Percentiles rank a stretch among this genome's conserved stretches.
Conservation (phyloP, 2,888 invertebrate species). For the Leucoptera coffeella region DNA sequence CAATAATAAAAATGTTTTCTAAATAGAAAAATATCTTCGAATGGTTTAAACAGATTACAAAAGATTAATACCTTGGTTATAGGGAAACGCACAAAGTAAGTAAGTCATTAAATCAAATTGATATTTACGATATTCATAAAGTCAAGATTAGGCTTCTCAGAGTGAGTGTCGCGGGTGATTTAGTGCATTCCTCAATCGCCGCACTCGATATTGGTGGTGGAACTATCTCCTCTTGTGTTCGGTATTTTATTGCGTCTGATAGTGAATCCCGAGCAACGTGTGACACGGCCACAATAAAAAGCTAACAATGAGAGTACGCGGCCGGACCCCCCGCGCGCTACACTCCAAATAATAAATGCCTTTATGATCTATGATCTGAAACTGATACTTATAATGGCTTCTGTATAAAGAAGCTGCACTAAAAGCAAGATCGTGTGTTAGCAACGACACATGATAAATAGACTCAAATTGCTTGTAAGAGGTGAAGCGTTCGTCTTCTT, state of each 20-base stretch:
- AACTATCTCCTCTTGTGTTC: too few relatives aligned
- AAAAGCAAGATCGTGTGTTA: slow-evolving; percentile 15
- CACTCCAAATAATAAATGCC: slow-evolving; percentile 32
- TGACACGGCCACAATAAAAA: too few relatives aligned
- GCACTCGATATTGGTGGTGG: too few relatives aligned
- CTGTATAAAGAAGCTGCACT: slow-evolving; percentile 47
- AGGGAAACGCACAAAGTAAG: slow-evolving; percentile 21
- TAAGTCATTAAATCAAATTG: slow-evolving; percentile 45
- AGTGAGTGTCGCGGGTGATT: slow-evolving; percentile 26
- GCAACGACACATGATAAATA: slow-evolving; percentile 34
- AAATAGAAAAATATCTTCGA: too few relatives aligned
- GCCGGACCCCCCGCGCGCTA: slow-evolving; percentile 36
- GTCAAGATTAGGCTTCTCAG: slow-evolving; percentile 31
- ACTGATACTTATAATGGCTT: slow-evolving; percentile 53
- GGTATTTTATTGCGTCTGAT: too few relatives aligned
- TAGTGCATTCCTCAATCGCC: slow-evolving; percentile 20
- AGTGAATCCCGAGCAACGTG: too few relatives aligned
- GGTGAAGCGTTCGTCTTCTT: slow-evolving; percentile 29
- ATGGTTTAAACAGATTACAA: too few relatives aligned
- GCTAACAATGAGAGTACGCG: too few relatives aligned
- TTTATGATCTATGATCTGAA: slow-evolving; percentile 53
- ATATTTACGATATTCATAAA: slow-evolving; percentile 45
- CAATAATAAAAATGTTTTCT: too few relatives aligned
- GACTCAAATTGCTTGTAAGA: slow-evolving; percentile 47
- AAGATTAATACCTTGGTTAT: slow-evolving; percentile 25